Evolutionary conservation across 2,113 vertebrate genomes (phyloP).

Genomic region (Tyrannus savana): DNA sequence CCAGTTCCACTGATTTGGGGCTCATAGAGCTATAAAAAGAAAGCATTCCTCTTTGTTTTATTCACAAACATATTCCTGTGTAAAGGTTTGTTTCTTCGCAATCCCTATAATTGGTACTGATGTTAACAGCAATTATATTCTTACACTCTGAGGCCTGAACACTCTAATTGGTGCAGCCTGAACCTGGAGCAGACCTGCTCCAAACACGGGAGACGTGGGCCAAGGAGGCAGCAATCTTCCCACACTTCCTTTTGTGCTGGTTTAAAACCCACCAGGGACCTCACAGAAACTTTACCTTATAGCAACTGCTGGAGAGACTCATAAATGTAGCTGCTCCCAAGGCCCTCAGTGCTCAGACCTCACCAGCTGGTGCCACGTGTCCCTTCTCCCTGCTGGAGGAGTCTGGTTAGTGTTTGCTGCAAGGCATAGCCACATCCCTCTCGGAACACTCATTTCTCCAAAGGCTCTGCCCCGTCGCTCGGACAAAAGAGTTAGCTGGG

Average conservation of each 20-base stretch:
- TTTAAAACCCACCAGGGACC: constrained; percentile 30
- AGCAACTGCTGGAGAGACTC: neutral
- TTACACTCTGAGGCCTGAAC: neutral
- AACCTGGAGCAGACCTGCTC: neutral
- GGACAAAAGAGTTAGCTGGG: neutral
- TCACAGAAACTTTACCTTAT: neutral
- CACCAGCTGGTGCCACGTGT: neutral
- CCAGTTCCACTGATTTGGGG: neutral
- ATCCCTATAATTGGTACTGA: neutral
- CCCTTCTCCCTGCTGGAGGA: neutral
- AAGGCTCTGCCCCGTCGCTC: neutral
- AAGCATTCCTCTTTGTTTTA: constrained; percentile 10
- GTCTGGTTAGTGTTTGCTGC: neutral
- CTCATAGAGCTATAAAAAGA: neutral
- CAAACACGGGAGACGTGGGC: neutral
- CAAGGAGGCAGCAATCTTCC: neutral
- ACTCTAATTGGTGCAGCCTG: neutral
- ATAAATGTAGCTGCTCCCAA: neutral
- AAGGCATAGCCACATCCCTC: fast-evolving
- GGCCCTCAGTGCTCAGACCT: neutral
- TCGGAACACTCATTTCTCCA: neutral
- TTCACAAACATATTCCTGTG: neutral
- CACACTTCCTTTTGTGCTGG: neutral
- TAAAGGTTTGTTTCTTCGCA: neutral
- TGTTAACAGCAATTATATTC: neutral